A percentile compares a stretch with the other conserved stretches of the same genome.
Evolutionary conservation across 2,888 invertebrate genomes (phyloP).

Genomic region (Patella ulyssiponensis): DNA sequence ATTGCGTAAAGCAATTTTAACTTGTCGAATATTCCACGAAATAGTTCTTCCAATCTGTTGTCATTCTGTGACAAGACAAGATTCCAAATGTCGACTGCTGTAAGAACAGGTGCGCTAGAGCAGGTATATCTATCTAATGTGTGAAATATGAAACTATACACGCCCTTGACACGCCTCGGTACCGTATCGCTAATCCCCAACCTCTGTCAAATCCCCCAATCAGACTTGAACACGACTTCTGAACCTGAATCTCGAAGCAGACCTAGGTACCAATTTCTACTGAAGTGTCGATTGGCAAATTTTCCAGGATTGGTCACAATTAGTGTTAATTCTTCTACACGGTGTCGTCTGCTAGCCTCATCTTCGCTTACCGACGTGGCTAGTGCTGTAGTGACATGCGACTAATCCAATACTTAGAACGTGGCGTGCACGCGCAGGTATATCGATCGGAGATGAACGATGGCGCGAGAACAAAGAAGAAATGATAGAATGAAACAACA

Average conservation of each 20-base stretch:
- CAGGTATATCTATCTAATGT: not conserved
- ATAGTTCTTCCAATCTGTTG: too few species aligned
- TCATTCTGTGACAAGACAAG: too few species aligned
- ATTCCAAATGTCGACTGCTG: too few species aligned
- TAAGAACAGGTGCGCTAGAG: not conserved
- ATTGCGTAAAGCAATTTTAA: too few species aligned
- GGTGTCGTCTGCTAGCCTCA: slow-evolving; percentile 26
- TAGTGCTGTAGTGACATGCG: too few species aligned
- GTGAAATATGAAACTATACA: not conserved
- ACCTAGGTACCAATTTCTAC: too few species aligned
- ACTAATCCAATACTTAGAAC: not conserved
- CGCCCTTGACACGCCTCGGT: not conserved
- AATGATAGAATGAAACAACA: slow-evolving; percentile 25
- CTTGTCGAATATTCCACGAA: too few species aligned
- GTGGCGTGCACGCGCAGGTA: slow-evolving; percentile 26
- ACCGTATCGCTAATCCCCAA: not conserved
- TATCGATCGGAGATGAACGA: slow-evolving; percentile 22
- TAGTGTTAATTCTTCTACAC: slow-evolving; percentile 7
- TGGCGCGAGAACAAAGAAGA: slow-evolving; percentile 23
- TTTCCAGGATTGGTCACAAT: not conserved
- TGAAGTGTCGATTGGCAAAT: too few species aligned
- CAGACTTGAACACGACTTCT: not conserved
- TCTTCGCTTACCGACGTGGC: not conserved
- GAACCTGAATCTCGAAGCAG: too few species aligned
- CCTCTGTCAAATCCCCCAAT: not conserved